Base-by-base conservation (phyloP, 2,797 vertebrate genomes). In the Muraenolepis orangiensis region DNA sequence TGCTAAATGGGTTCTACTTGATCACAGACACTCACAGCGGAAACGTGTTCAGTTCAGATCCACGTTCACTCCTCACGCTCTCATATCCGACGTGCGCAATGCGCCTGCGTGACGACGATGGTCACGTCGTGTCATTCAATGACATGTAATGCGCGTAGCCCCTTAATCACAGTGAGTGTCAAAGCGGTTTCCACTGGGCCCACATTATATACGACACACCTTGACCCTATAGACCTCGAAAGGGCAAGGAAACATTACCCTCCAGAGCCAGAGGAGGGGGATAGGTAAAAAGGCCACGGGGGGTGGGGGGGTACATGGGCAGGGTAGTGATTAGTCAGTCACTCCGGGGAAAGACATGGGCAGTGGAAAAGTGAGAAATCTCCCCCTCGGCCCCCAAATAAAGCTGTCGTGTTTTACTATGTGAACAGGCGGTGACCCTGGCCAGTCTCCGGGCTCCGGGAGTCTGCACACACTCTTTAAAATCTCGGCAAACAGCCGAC, bases 401-500 rank as follows among this genome's bases (percentile, higher is more conserved):
- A 84, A 88, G 81, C 87, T 81, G 82, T 86, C 85, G 32, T 46
- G 73, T 75, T 89, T 86, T 82, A 66, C 64, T 66, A 28, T 76
- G 77, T 79, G 80, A 87, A 85, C 85, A 81, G 70, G 46, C 74
- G 70, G 74, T 73, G 80, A 82, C 84, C 75, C 23, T 69, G 26
- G 34, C 64, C 29, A 32, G 72, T 76, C 79, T 79, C 80, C 86
- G 75, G 88, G 83, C 79, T 86, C 75, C 76, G 75, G 75, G 14
- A 29, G 42, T 51, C 42, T 51, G 42, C 18, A 20, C 42, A 20
- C 42, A 14, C 42, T 77, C 73, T 88, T n/a, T n/a, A n/a, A 76
- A 78, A 66, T 75, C 36, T 32, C 64, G 77, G 42, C 64, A 74
- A 61, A 61, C 23, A 66, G n/a, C 61, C n/a, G 10, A 4, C 46